Base-by-base conservation (phyloP, 2,888 invertebrate species). In the Drepanosiphum platanoidis region DNA sequence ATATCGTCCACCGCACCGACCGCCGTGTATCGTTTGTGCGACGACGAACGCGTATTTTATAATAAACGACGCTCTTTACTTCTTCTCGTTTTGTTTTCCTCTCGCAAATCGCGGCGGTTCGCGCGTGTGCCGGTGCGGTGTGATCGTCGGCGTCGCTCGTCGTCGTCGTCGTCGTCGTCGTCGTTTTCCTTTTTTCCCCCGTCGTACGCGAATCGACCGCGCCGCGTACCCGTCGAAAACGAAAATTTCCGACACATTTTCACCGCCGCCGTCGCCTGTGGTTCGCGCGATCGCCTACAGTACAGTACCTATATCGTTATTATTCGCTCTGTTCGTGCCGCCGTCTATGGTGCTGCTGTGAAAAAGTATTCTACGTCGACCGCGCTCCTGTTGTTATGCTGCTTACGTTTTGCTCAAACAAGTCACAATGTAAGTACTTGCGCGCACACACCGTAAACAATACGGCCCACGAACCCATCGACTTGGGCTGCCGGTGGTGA, bases 331-430 rank as follows among this genome's bases (percentile, higher is more conserved):
- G 30, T 22, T 27, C 52, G 34, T 15, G 30, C 66, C n/a, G 58
- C n/a, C n/a, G n/a, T n/a, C n/a, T 39, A 22, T 71, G 36, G 36
- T 27, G 9, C 39, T 46, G n/a, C 8, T 13, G 42, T n/a, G 36
- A 18, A 52, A 68, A 27, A 18, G 15, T 36, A 11, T 52, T 52
- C 34, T 58, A 32, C 66, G 22, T 46, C 46, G 7, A 30, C 22
- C 32, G 11, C 32, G 13, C 46, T 84, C 46, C 58, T 68, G 64
- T 42, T 83, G 75, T 84, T 75, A 84, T 84, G 84, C 77, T 46
- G 39, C 77, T 77, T 68, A 52, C n/a, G 77, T 52, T 77, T 77
- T 77, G 68, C 68, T 39, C 84, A 75, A 58, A 84, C 68, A 39
- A 68, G 42, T 66, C 42, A 18, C 58, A 52, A 77, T 84, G 84